phyloP scores from a whole-genome alignment of 2,797 vertebrate genomes.

The Pteronotus mesoamericanus region DNA sequence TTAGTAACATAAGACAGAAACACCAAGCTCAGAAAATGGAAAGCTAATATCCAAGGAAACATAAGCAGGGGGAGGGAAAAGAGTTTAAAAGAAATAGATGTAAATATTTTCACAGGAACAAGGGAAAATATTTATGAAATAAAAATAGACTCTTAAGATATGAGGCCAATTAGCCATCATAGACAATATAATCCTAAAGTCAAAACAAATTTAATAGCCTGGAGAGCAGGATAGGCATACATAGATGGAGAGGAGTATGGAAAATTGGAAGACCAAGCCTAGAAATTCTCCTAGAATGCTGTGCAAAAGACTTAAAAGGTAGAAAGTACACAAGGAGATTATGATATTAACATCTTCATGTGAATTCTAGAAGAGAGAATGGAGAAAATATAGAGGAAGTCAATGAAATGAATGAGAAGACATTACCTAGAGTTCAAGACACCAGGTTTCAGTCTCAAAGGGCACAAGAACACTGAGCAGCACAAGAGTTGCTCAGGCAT shows the following conservation, averaged over 20 bases:
- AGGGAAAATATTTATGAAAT: not conserved
- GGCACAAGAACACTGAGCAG: not conserved
- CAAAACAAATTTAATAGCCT: not conserved
- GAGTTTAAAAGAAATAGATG: not conserved
- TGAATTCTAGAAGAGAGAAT: not conserved
- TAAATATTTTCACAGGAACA: not conserved
- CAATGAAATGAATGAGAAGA: not conserved
- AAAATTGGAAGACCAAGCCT: not conserved
- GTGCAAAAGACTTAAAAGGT: not conserved
- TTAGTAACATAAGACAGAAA: not conserved
- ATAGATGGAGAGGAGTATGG: not conserved
- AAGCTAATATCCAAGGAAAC: not conserved
- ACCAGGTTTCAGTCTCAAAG: not conserved
- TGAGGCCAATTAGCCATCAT: not conserved
- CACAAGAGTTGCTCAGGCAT: not conserved
- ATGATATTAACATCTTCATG: not conserved
- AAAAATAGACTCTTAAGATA: not conserved
- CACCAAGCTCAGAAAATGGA: not conserved
- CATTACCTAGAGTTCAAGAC: not conserved
- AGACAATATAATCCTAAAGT: not conserved
- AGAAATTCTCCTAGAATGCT: not conserved
- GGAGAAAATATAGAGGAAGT: not conserved
- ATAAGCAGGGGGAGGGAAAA: not conserved
- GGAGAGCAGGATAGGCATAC: not conserved
- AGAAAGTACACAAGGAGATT: not conserved